Percentiles rank a stretch among this genome's conserved stretches.
phyloP scores from a whole-genome alignment of 2,888 invertebrate genomes.

The Mechanitis messenoides region DNA sequence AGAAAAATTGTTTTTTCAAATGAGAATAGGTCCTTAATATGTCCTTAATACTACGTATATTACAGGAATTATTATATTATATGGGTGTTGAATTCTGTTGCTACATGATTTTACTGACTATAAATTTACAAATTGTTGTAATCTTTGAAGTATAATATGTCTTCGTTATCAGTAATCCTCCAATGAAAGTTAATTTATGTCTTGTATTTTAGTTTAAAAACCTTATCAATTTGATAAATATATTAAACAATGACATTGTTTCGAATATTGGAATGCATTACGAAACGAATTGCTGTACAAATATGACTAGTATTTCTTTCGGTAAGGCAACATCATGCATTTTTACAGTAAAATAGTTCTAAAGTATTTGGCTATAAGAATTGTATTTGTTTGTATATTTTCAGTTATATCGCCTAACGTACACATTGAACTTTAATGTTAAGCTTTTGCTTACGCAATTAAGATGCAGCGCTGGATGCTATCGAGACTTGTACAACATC shows the following conservation, averaged over 20 bases:
- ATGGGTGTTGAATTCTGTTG: conserved; percentile 16
- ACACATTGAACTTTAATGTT: conserved; percentile 41
- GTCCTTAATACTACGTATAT: too few relatives aligned
- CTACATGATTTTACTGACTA: conserved; percentile 21
- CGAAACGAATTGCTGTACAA: conserved; percentile 5
- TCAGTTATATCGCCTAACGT: conserved; percentile 7
- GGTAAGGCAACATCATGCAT: conserved; percentile 4
- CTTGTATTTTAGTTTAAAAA: conserved; percentile 21
- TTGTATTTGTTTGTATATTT: conserved; percentile 1
- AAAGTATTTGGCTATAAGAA: neutral
- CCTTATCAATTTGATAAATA: conserved; percentile 27
- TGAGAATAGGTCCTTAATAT: too few relatives aligned
- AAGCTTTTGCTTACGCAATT: conserved; percentile 53
- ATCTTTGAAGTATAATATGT: conserved; percentile 21
- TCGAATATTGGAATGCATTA: conserved; percentile 14
- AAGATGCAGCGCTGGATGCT: conserved; percentile 50
- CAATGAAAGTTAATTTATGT: conserved; percentile 26
- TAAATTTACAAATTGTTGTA: conserved; percentile 25
- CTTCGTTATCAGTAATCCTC: conserved; percentile 22
- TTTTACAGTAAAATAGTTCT: conserved; percentile 6
- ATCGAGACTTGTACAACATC: conserved; percentile 37
- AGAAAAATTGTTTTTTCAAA: too few relatives aligned
- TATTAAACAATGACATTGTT: conserved; percentile 19
- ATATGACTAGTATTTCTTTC: neutral
- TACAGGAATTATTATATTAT: too few relatives aligned